phyloP scores from a whole-genome alignment of 2,888 invertebrate species.

The Chloroclysta siterata region DNA sequence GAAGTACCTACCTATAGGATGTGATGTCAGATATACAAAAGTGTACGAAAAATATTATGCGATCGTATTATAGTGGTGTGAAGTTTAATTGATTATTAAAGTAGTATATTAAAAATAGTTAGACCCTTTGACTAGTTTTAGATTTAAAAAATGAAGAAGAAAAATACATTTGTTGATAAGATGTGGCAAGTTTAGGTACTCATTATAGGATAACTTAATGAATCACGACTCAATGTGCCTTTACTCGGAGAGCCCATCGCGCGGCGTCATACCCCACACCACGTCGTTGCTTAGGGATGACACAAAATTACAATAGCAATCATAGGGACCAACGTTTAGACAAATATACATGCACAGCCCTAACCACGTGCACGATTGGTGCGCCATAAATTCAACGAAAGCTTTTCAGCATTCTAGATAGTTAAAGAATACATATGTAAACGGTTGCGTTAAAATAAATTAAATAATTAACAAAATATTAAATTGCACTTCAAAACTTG shows the following conservation, averaged over 20 bases:
- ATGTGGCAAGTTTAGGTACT: conserved; percentile 68
- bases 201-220: conserved; percentile 72
- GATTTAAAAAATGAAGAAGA: conserved; percentile 61
- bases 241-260: conserved; percentile 78
- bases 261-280: conserved; percentile 69
- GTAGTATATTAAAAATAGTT: conserved; percentile 62
- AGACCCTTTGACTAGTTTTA: conserved; percentile 78
- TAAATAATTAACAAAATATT: conserved; percentile 9
- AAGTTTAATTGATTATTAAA: conserved; percentile 73
- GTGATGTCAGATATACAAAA: conserved; percentile 76
- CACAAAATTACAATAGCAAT: conserved; percentile 78
- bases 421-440: conserved; percentile 11
- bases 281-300: conserved; percentile 63
- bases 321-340: conserved; percentile 85
- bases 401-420: conserved; percentile 47
- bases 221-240: conserved; percentile 83
- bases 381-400: conserved; percentile 69
- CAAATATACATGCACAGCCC: conserved; percentile 75
- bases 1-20: conserved; percentile 64
- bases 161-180: conserved; percentile 60
- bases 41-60: conserved; percentile 65
- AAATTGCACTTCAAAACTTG: conserved; percentile 1
- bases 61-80: conserved; percentile 75
- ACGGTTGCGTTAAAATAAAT: conserved; percentile 3
- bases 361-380: conserved; percentile 63